These are phyloP conservation scores for Macrobrachium rosenbergii DNA, from an alignment of 1,140 invertebrate genomes.

Conservation along the genomic window DNA sequence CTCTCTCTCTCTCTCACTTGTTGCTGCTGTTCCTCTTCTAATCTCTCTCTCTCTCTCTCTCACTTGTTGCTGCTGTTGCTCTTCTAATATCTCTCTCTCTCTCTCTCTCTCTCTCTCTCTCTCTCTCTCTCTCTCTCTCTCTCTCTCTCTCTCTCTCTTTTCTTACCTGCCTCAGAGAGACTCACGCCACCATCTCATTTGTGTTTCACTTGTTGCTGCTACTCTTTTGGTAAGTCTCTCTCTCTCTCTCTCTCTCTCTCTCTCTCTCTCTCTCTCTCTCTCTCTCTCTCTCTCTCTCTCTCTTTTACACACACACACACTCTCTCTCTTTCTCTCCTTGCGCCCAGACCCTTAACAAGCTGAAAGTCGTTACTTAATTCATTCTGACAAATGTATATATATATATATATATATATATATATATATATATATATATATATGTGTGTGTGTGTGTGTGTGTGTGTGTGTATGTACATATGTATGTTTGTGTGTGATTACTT, in stretches of 20 bases:
- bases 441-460: slow-evolving; percentile 15
- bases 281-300: no score
- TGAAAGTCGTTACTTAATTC: neutral
- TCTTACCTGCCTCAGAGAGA: no score
- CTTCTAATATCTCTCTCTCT: slow-evolving; percentile 18
- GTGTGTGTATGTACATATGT: no score
- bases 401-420: neutral
- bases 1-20: slow-evolving; percentile 2
- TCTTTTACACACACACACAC: neutral
- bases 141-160: neutral
- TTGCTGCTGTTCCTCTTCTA: slow-evolving; percentile 5
- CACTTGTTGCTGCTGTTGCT: neutral
- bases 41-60: slow-evolving; percentile 29
- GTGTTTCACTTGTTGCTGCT: neutral
- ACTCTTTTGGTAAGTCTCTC: no score
- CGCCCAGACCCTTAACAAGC: neutral
- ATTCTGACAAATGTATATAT: neutral
- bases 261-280: no score
- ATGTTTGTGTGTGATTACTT: neutral
- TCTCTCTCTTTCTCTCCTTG: no score
- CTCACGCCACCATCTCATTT: neutral
- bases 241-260: no score
- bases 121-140: neutral
- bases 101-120: neutral
- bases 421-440: neutral